Conservation (phyloP, 2,888 invertebrate species). For the Malthinus flaveolus region DNA sequence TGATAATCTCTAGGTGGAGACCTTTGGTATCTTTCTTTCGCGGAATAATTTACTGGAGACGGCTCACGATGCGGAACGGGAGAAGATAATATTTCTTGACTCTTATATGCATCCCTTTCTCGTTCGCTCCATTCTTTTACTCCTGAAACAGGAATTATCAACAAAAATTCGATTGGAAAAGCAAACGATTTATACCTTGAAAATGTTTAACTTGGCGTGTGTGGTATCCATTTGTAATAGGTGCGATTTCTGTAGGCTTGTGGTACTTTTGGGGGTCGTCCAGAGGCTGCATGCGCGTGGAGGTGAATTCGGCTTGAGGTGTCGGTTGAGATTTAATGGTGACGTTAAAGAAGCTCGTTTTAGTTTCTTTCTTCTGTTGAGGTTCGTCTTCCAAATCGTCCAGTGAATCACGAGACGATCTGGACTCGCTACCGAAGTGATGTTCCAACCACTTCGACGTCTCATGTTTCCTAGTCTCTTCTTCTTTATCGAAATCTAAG, state of each 20-base stretch:
- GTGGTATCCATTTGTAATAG: constrained; percentile 27
- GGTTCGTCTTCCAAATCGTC: constrained; percentile 66
- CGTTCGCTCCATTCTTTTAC: constrained; percentile 81
- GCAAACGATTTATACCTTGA: constrained; percentile 18
- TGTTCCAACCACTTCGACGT: constrained; percentile 90
- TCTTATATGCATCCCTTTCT: constrained; percentile 37
- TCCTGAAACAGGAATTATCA: constrained; percentile 52
- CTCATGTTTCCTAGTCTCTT: constrained; percentile 86
- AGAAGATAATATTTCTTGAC: constrained; percentile 17
- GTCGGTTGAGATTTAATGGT: constrained; percentile 70
- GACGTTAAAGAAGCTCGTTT: constrained; percentile 76
- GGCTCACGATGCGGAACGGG: constrained; percentile 29
- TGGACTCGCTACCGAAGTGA: constrained; percentile 86
- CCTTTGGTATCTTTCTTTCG: constrained; percentile 23
- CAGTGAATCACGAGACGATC: constrained; percentile 73
- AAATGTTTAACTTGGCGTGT: constrained; percentile 31
- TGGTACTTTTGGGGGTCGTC: constrained; percentile 15
- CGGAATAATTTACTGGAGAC: constrained; percentile 27
- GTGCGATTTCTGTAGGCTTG: constrained; percentile 17
- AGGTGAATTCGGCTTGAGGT: constrained; percentile 45
- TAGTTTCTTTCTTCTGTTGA: constrained; percentile 56
- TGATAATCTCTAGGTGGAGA: constrained; percentile 37
- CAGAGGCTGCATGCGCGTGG: constrained; percentile 34
- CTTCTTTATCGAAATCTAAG: constrained; percentile 83
- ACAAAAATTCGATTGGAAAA: too few relatives aligned